Evolutionary conservation across 2,888 invertebrate species (phyloP), one percentile per base, ranked within the genome.

Genomic region (Thalpophila matura): DNA sequence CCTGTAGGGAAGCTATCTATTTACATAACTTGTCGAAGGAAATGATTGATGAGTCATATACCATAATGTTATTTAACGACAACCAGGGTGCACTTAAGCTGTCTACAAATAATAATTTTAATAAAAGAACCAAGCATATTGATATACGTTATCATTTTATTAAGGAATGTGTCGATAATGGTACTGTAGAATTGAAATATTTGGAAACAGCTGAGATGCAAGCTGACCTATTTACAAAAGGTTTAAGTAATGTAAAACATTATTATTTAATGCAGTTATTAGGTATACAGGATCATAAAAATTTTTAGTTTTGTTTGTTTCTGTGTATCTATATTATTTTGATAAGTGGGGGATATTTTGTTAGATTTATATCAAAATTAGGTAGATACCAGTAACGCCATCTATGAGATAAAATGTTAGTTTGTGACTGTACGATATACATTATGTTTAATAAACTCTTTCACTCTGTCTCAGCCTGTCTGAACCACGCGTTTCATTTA

Each of bases 31-130:
- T 38, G 20, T 22, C 4, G 20, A 29, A 29, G 2, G 29, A 51
- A 29, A 40, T 40, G 2, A n/a, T 12, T 27, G 12, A n/a, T 5
- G n/a, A 40, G 6, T 29, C n/a, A 2, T 38, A 51, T 14, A 40
- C 20, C 1, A 29, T 51, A 27, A 29, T 12, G 27, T 6, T 51
- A 3, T 51, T n/a, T 40, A 51, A 40, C 22, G 51, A 51, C 29
- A 51, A 40, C 26, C 50, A 51, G 20, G 20, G 50, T 40, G 50
- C 50, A 6, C 16, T 20, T 6, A 51, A 29, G 38, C n/a, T 51
- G 40, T 38, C 50, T 3, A 3, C 12, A 40, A 51, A 27, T 51
- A 16, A 16, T 20, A 7, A 10, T 6, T 38, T 29, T 51, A 9
- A 38, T 29, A 38, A 27, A 10, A 26, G 40, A 29, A 40, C 38